Percentiles rank a stretch among this genome's conserved stretches.
Evolutionary conservation across 2,797 vertebrate genomes (phyloP).

Genomic region (Emydoidea blandingii): DNA sequence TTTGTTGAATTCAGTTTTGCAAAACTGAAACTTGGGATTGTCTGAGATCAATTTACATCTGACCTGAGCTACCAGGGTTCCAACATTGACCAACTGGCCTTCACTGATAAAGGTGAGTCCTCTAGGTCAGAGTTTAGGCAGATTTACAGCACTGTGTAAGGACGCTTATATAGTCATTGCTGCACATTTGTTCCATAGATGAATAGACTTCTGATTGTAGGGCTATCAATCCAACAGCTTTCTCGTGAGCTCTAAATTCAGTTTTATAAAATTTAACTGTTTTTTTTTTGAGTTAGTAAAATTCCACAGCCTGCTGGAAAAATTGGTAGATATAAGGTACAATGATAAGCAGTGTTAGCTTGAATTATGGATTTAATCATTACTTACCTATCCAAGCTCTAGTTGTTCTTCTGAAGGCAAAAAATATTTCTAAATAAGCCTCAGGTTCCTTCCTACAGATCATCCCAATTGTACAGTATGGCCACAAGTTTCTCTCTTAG

Average conservation of each 20-base stretch:
- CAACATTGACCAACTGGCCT: background rate
- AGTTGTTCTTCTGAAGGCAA: background rate
- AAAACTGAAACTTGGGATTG: background rate
- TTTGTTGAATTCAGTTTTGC: background rate
- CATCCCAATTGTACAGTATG: background rate
- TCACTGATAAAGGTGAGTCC: background rate
- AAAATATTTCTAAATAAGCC: background rate
- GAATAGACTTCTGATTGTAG: background rate
- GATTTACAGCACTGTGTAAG: rapidly evolving
- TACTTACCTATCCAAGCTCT: background rate
- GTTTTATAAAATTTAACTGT: background rate
- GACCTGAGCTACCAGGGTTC: background rate
- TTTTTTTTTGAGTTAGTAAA: background rate
- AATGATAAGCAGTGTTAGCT: background rate
- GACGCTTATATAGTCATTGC: background rate
- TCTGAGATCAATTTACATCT: background rate
- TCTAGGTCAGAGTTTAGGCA: background rate
- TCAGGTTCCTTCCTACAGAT: background rate
- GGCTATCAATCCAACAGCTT: background rate
- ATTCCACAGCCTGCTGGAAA: background rate
- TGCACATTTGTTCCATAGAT: background rate
- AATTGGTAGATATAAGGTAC: background rate
- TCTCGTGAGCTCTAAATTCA: background rate
- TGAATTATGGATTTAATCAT: background rate
- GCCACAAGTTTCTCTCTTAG: conserved; percentile 16